Base-by-base conservation (phyloP, 2,888 invertebrate genomes). In the Branchellion lobata region DNA sequence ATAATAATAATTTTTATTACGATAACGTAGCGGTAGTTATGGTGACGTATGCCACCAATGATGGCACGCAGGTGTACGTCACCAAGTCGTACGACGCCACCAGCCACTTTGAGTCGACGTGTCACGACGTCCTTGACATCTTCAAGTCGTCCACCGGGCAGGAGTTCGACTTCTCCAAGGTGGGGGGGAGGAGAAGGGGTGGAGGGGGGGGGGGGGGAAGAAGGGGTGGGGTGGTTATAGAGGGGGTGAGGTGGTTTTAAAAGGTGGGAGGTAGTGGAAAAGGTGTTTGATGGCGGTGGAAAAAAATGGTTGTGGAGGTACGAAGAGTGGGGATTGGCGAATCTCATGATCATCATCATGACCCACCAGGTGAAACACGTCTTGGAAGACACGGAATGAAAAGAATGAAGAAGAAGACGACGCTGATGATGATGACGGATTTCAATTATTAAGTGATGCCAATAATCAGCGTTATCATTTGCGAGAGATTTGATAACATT, bases 51-150 rank as follows among this genome's bases (percentile, higher is more conserved):
- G 21, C 53, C 18, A 53, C 14, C 18, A n/a, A n/a, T n/a, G n/a
- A n/a, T 14, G n/a, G 11, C 29, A 18, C 18, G 24, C 86, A 88
- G 85, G 87, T 89, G 81, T 99, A 97, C 89, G 95, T 99, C 87
- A 96, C 98, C 1, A 93, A 94, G 87, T 94, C 96, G 11, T 99
- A 97, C 88, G 99, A 99, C 90, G 96, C 99, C 61, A 99, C 99
- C 79, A 96, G 98, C 86, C 99, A 99, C 88, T 99, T 99, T 88
- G 97, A 98, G 89, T 97, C 98, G 76, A 99, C 98, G 83, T 99
- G 99, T 88, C 90, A 93, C 87, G 99, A 99, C 90, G 98, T 99
- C 81, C 91, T 99, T 86, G 94, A 96, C 88, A 94, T 96, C 84
- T 99, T 95, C 90, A 93, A 94, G 89, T 91, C 96, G 83, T 95